These are phyloP conservation scores for Nineta flava DNA, from an alignment of 2,888 invertebrate species.

Conservation along the genomic window DNA sequence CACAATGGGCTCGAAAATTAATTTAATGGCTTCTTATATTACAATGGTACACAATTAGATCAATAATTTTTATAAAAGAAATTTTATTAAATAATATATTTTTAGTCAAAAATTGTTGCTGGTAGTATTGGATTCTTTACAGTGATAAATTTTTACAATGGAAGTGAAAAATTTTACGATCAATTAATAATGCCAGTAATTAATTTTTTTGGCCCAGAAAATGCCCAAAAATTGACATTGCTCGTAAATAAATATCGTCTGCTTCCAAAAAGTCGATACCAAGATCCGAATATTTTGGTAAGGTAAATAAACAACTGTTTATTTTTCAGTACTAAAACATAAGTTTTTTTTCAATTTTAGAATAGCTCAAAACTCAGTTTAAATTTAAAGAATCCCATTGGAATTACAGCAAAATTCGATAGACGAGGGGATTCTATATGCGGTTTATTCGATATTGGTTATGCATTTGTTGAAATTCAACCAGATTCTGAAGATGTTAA, in stretches of 20 bases:
- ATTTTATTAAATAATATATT: slow-evolving; percentile 11
- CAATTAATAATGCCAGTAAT: slow-evolving; percentile 53
- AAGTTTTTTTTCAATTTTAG: slow-evolving; percentile 38
- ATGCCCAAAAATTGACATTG: slow-evolving; percentile 66
- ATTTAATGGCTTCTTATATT: too few species aligned
- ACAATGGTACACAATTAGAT: too few species aligned
- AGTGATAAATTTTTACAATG: slow-evolving; percentile 51
- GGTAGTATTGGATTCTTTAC: slow-evolving; percentile 50
- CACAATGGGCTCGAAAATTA: too few species aligned
- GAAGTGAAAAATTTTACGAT: slow-evolving; percentile 65
- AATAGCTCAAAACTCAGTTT: slow-evolving; percentile 25
- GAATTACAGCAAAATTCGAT: slow-evolving; percentile 98
- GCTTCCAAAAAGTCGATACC: slow-evolving; percentile 38
- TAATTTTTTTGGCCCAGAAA: slow-evolving; percentile 61
- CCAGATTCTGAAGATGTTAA: slow-evolving; percentile 77
- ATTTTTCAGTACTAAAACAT: too few species aligned
- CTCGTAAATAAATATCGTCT: slow-evolving; percentile 59
- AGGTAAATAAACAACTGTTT: slow-evolving; percentile 12
- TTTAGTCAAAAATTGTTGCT: slow-evolving; percentile 52
- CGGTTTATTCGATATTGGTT: slow-evolving; percentile 70
- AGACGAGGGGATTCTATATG: slow-evolving; percentile 86
- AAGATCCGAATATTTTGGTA: slow-evolving; percentile 53
- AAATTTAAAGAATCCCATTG: slow-evolving; percentile 74
- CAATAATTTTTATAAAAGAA: too few species aligned
- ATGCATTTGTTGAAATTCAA: slow-evolving; percentile 93